phyloP scores from a whole-genome alignment of 2,888 invertebrate species.

The Meta bourneti region DNA sequence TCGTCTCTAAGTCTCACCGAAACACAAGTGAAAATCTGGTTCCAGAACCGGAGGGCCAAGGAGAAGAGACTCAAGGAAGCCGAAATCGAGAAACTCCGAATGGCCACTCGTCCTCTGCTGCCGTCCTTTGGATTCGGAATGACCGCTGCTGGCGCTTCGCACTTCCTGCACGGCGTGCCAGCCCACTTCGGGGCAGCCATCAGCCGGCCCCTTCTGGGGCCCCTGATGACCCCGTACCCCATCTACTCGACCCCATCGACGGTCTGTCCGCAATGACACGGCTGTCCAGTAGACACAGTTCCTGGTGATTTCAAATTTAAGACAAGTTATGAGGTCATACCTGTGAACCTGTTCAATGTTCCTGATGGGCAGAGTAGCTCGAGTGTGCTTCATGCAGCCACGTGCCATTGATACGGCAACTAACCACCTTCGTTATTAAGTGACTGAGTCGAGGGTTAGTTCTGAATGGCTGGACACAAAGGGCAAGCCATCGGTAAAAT shows the following conservation, averaged over 20 bases:
- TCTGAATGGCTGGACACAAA: conserved; percentile 1
- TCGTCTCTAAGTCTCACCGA: conserved; percentile 93
- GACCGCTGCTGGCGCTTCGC: conserved; percentile 57
- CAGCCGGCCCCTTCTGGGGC: conserved; percentile 59
- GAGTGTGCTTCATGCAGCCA: not conserved
- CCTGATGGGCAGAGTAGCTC: conserved; percentile 6
- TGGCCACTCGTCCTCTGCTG: conserved; percentile 89
- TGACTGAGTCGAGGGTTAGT: not conserved
- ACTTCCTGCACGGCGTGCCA: conserved; percentile 64
- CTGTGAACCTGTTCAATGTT: conserved; percentile 22
- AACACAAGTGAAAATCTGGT: conserved; percentile 90
- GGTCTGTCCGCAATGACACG: conserved; percentile 69
- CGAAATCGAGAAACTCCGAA: conserved; percentile 94
- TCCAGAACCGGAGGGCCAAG: conserved; percentile 85
- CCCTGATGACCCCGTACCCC: conserved; percentile 74
- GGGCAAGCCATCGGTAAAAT: no score
- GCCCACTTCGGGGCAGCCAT: conserved; percentile 62
- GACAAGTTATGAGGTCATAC: not conserved
- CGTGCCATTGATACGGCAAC: not conserved
- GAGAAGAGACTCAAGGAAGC: conserved; percentile 98
- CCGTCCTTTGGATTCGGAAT: conserved; percentile 84
- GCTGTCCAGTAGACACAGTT: conserved; percentile 26
- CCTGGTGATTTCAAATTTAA: conserved; percentile 31
- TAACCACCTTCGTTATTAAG: not conserved
- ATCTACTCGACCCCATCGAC: conserved; percentile 67